A percentile compares a stretch with the other conserved stretches of the same genome.
Conservation (phyloP, 2,888 invertebrate genomes). For the Eristalis pertinax region DNA sequence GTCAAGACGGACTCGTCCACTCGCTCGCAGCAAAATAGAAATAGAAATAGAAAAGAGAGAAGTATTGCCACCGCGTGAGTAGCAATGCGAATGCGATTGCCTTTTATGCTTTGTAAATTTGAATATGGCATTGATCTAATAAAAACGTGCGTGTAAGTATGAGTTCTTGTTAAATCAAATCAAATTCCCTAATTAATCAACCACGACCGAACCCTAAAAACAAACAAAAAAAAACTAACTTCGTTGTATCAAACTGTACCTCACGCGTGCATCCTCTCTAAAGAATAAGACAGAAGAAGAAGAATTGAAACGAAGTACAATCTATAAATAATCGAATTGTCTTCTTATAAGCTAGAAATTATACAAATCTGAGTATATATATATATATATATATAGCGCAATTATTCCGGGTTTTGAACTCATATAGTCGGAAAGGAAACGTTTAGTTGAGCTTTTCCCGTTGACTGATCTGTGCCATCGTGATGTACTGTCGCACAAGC, state of each 20-base stretch:
- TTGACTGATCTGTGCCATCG: slow-evolving; percentile 87
- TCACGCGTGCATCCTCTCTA: slow-evolving; percentile 5
- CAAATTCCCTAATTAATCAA: slow-evolving; percentile 49
- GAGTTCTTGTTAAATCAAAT: slow-evolving; percentile 22
- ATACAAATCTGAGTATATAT: slow-evolving; percentile 65
- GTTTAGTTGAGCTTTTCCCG: slow-evolving; percentile 76
- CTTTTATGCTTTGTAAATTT: slow-evolving; percentile 48
- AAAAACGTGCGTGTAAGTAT: not conserved
- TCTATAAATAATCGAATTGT: slow-evolving; percentile 33
- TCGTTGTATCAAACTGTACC: slow-evolving; percentile 33
- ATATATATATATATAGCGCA: slow-evolving; percentile 57
- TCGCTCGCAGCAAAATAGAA: not conserved
- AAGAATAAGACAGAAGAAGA: not conserved
- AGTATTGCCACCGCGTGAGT: slow-evolving; percentile 12
- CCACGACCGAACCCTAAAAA: slow-evolving; percentile 40
- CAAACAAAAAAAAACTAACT: slow-evolving; percentile 15
- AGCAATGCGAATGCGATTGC: slow-evolving; percentile 14
- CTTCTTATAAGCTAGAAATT: slow-evolving; percentile 50
- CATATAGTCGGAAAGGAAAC: not conserved
- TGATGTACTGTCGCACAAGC: slow-evolving; percentile 97
- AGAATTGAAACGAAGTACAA: slow-evolving; percentile 5
- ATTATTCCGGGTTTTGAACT: slow-evolving; percentile 42
- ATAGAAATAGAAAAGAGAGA: not conserved
- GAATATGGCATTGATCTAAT: slow-evolving; percentile 67
- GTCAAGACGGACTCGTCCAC: not conserved